Conservation (phyloP, 2,113 vertebrate genomes). For the Nanorana parkeri region DNA sequence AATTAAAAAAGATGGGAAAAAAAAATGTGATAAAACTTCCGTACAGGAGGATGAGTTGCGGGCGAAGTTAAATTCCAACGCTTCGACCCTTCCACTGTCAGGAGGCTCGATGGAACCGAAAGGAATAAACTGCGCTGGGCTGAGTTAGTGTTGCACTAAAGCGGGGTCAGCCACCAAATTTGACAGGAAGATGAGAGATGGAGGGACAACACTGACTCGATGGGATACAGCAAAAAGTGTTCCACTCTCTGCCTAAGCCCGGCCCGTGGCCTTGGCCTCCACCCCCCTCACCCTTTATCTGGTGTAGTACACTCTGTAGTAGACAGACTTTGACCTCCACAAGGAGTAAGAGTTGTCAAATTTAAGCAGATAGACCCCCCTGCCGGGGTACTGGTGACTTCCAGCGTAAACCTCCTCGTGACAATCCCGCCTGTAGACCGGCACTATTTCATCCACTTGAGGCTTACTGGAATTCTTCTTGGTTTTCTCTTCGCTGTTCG, state of each 20-base stretch:
- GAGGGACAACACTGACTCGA: slow-evolving; percentile 68
- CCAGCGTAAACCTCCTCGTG: slow-evolving; percentile 98
- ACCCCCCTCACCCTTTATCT: slow-evolving; percentile 84
- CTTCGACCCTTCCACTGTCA: slow-evolving; percentile 15
- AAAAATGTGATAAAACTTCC: neutral
- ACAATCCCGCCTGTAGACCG: slow-evolving; percentile 98
- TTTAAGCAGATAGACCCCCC: slow-evolving; percentile 97
- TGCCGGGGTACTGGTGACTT: slow-evolving; percentile 97
- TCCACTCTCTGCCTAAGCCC: slow-evolving; percentile 14
- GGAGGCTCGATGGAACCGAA: neutral
- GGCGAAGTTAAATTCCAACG: too few relatives aligned
- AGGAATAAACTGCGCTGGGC: slow-evolving; percentile 3
- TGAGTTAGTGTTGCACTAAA: slow-evolving; percentile 13
- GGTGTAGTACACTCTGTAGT: slow-evolving; percentile 99
- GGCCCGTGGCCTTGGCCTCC: slow-evolving; percentile 68
- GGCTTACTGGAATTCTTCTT: slow-evolving; percentile 93
- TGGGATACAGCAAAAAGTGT: slow-evolving; percentile 69
- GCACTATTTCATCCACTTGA: slow-evolving; percentile 97
- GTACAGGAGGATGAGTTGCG: neutral
- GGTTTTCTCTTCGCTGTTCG: slow-evolving; percentile 88
- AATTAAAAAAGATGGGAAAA: neutral
- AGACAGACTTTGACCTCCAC: slow-evolving; percentile 98
- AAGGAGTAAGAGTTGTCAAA: slow-evolving; percentile 99
- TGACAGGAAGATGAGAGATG: slow-evolving; percentile 65
- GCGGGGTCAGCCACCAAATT: neutral